Base-by-base conservation (phyloP, 53 echinoderm and acorn worm species). In the Echinarachnius parma region DNA sequence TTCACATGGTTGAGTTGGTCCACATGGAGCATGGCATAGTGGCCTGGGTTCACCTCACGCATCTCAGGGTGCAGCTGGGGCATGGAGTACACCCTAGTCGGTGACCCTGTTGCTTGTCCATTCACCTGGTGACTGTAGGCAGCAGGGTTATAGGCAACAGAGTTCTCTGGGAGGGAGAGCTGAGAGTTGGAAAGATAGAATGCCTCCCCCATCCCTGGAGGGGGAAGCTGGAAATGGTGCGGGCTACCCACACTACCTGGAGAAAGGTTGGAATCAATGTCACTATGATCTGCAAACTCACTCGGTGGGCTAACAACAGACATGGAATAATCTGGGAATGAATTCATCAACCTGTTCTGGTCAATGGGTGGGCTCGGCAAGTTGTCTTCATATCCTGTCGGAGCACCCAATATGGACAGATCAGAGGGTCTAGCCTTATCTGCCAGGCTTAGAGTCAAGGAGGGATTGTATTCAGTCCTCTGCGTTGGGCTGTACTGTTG, bases 241-340 rank as follows among this genome's bases (percentile, higher is more conserved):
- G 93, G 78, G 69, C 93, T 93, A 5, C 89, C 89, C 20, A 86
- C 39, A 52, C 89, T 93, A 35, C 77, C 83, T 14, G 93, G 93
- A 5, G 92, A 92, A 47, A 92, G 64, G 56, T 84, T 92, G 34
- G 93, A 93, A 53, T 93, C 93, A 50, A 93, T 83, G 64, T 86
- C 89, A 60, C 89, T 93, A n/a, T 83, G 86, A 60, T 93, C 93
- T 3, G 93, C 93, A 80, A 93, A 93, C 60, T 89, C 93, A 77
- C 93, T 93, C 1, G 93, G 93, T 31, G 93, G 93, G 56, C 93
- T 83, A 30, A 93, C 72, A 32, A 89, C 55, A 36, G 91, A 86
- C 53, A 86, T 69, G 31, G 82, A 74, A 31, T 54, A 78, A 37
- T 48, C 65, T 36, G 31, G 77, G 77, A 63, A 62, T 37, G 48